These are phyloP conservation scores for Nixonia krombeini DNA, from an alignment of 1,140 invertebrate species.

Conservation along the genomic window DNA sequence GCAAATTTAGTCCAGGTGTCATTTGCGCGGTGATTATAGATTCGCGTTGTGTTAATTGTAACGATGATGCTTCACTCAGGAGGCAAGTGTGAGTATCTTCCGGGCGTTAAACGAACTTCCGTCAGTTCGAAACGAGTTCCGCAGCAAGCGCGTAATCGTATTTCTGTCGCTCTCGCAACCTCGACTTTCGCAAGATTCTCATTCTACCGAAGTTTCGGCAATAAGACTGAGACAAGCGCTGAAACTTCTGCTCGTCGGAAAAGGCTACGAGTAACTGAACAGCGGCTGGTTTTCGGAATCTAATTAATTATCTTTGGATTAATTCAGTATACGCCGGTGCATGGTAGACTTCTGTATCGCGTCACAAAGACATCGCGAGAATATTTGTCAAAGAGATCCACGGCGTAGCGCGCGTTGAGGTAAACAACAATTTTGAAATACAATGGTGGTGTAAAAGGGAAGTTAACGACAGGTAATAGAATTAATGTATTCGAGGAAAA, in stretches of 20 bases:
- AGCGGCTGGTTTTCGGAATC: slow-evolving; percentile 45
- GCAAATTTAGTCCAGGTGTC: slow-evolving; percentile 34
- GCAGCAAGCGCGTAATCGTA: slow-evolving; percentile 41
- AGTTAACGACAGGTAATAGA: slow-evolving; percentile 4
- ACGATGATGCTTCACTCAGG: slow-evolving; percentile 40
- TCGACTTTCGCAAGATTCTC: slow-evolving; percentile 48
- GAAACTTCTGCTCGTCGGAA: slow-evolving; percentile 38
- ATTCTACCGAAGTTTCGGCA: slow-evolving; percentile 45
- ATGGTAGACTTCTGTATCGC: slow-evolving; percentile 39
- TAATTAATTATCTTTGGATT: slow-evolving; percentile 54
- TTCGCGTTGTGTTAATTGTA: slow-evolving; percentile 47
- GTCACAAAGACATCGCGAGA: slow-evolving; percentile 41
- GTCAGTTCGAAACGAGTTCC: slow-evolving; percentile 45
- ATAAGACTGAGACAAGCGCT: slow-evolving; percentile 39
- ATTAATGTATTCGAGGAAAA: no score
- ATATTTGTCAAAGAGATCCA: slow-evolving; percentile 30
- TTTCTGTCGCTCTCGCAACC: slow-evolving; percentile 48
- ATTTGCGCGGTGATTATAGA: slow-evolving; percentile 42
- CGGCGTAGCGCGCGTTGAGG: slow-evolving; percentile 16
- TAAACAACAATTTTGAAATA: slow-evolving; percentile 27
- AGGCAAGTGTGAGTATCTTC: slow-evolving; percentile 43
- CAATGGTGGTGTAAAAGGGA: slow-evolving; percentile 23
- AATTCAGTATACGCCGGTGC: slow-evolving; percentile 46
- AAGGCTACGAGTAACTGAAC: slow-evolving; percentile 41
- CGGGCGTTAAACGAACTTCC: slow-evolving; percentile 47